Percentiles rank a stretch among this genome's conserved stretches.
Evolutionary conservation across 2,888 invertebrate genomes (phyloP).

Genomic region (Andrena chrysosceles): DNA sequence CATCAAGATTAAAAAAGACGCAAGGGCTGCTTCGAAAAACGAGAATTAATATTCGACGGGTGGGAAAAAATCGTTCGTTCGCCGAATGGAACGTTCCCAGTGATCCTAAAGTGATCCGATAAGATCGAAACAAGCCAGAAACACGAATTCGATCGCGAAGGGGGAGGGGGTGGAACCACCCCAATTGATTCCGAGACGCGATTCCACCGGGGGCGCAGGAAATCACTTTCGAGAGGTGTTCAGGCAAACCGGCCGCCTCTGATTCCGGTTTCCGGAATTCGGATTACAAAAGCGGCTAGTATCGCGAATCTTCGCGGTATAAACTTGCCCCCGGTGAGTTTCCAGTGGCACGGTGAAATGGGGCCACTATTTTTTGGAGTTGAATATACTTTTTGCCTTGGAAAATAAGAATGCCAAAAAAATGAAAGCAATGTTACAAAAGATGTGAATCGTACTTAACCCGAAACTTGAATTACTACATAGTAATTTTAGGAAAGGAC

Average conservation of each 20-base stretch:
- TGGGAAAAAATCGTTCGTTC: conserved; percentile 2
- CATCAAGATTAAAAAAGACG: background rate
- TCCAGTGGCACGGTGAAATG: background rate
- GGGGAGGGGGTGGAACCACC: conserved; percentile 14
- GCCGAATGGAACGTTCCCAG: conserved; percentile 11
- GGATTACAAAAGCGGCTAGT: conserved; percentile 17
- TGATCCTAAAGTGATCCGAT: conserved; percentile 35
- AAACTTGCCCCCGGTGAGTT: background rate
- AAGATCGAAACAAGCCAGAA: conserved; percentile 52
- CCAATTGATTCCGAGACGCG: conserved; percentile 46
- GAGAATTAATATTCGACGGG: conserved; percentile 15
- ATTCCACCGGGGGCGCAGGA: conserved; percentile 27
- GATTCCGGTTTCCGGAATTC: conserved; percentile 50
- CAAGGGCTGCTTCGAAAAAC: background rate
- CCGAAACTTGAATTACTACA: no score
- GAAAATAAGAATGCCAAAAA: background rate
- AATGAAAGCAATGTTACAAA: background rate
- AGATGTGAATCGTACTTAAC: background rate
- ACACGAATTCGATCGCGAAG: conserved; percentile 44
- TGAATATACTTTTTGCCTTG: background rate
- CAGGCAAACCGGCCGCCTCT: conserved; percentile 40
- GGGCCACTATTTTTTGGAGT: conserved; percentile 2
- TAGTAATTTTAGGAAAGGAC: no score
- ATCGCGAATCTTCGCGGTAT: conserved; percentile 14
- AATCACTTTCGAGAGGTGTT: conserved; percentile 45